Percentiles rank a stretch among this genome's conserved stretches.
Conservation (phyloP, 2,113 vertebrate genomes). For the Plecturocebus donacophilus region DNA sequence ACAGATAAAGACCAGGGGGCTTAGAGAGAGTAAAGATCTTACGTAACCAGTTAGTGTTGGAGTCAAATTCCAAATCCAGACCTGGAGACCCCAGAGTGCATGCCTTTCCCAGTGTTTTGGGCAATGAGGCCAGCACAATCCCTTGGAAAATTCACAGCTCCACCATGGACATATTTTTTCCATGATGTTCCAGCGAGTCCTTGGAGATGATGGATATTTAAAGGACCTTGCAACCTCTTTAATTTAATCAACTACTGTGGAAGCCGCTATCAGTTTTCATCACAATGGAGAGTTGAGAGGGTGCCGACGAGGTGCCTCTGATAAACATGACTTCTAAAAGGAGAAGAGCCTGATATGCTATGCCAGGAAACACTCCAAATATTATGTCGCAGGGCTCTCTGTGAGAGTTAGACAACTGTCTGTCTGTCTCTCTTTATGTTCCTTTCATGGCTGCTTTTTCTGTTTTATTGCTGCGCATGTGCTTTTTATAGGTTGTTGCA, state of each 20-base stretch:
- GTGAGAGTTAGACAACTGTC: slow-evolving; percentile 53
- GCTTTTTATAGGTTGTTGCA: slow-evolving; percentile 53
- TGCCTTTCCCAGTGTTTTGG: not conserved
- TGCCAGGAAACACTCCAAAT: slow-evolving; percentile 28
- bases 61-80: slow-evolving; percentile 9
- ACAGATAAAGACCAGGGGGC: not conserved
- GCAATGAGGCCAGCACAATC: not conserved
- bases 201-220: not conserved
- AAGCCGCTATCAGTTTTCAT: not conserved
- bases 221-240: not conserved
- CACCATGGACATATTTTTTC: not conserved
- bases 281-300: not conserved
- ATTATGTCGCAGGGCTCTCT: not conserved
- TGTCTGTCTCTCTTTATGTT: slow-evolving; percentile 59
- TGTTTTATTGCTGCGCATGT: slow-evolving; percentile 55
- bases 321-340: not conserved
- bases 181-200: not conserved
- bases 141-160: not conserved
- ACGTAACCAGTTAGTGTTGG: not conserved
- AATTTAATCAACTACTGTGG: not conserved
- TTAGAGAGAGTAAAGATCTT: not conserved
- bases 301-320: not conserved
- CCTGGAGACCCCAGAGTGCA: not conserved
- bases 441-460: slow-evolving; percentile 45
- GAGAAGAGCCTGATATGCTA: not conserved